Conservation (phyloP, 2,797 vertebrate genomes). For the Pseudomugil gertrudae region DNA sequence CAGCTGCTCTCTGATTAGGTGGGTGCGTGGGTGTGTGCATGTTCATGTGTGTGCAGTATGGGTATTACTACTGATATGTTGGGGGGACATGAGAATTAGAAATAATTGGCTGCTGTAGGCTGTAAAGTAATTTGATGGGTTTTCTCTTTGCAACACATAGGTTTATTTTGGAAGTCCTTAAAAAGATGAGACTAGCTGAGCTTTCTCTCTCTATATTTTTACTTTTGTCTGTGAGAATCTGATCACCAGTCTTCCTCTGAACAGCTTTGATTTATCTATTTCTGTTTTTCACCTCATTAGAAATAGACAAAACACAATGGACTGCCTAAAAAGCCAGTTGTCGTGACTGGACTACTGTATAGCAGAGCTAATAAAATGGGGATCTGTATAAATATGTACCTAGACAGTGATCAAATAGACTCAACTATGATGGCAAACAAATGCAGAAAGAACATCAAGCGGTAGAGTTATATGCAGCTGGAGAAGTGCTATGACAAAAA, state of each 20-base stretch:
- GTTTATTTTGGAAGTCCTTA: conserved; percentile 51
- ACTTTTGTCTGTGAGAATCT: conserved; percentile 25
- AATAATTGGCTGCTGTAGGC: conserved; percentile 65
- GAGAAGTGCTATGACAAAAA: conserved; percentile 7
- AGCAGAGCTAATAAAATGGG: conserved; percentile 11
- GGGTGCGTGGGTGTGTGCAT: conserved; percentile 47
- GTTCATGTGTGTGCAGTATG: conserved; percentile 5
- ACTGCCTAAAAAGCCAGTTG: conserved; percentile 13
- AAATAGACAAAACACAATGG: conserved; percentile 7
- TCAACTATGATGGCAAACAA: conserved; percentile 23
- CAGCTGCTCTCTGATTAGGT: conserved; percentile 55
- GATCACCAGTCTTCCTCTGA: conserved; percentile 27
- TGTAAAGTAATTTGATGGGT: conserved; percentile 57
- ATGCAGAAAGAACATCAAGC: conserved; percentile 12
- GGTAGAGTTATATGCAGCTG: conserved; percentile 12
- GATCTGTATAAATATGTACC: conserved; percentile 20
- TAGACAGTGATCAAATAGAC: conserved; percentile 15
- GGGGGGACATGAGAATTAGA: conserved; percentile 53
- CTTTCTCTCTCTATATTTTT: conserved; percentile 49
- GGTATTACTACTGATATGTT: conserved; percentile 43
- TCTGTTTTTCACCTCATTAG: conserved; percentile 2
- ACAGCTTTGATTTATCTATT: conserved; percentile 20
- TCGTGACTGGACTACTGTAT: conserved; percentile 5
- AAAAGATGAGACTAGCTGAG: conserved; percentile 45
- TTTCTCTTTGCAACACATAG: conserved; percentile 54